Conservation (phyloP, 1,140 invertebrate genomes). For the Drosophila yakuba region DNA sequence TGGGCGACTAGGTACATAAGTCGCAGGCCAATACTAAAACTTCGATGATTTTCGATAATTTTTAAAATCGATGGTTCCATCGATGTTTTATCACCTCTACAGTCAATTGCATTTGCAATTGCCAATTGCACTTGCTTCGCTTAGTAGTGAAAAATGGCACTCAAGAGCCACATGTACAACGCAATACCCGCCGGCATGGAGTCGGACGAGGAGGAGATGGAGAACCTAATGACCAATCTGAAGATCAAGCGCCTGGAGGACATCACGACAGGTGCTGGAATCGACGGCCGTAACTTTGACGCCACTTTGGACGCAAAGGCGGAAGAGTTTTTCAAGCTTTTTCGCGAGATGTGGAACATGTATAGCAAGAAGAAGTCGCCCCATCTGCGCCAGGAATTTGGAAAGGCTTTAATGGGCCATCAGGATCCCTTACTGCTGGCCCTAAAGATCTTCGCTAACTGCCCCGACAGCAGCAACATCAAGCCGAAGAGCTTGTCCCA, state of each 20-base stretch:
- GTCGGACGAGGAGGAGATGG: conserved; percentile 67
- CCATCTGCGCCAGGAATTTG: conserved; percentile 84
- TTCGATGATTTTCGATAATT: too few relatives aligned
- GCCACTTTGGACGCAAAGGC: conserved; percentile 60
- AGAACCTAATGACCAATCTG: conserved; percentile 47
- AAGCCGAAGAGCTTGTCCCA: conserved; percentile 87
- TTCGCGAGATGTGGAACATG: conserved; percentile 81
- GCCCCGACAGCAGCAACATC: conserved; percentile 86
- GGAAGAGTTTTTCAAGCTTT: conserved; percentile 63
- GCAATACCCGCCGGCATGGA: conserved; percentile 71
- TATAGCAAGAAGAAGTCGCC: conserved; percentile 86
- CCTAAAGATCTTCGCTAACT: conserved; percentile 86
- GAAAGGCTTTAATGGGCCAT: conserved; percentile 85
- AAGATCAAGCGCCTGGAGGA: conserved; percentile 80
- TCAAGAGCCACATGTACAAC: conserved; percentile 20
- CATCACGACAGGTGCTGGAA: conserved; percentile 77
- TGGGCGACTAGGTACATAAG: too few relatives aligned
- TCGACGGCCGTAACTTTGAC: conserved; percentile 77
- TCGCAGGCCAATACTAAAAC: too few relatives aligned
- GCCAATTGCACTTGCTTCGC: too few relatives aligned
- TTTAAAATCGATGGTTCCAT: too few relatives aligned
- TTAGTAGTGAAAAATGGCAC: conserved; percentile 26
- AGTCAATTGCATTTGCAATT: too few relatives aligned
- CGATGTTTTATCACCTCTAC: too few relatives aligned
- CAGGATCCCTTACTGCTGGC: conserved; percentile 86